These are phyloP conservation scores for Sminthurinus signatus DNA, from an alignment of 1,140 invertebrate species.

Conservation along the genomic window DNA sequence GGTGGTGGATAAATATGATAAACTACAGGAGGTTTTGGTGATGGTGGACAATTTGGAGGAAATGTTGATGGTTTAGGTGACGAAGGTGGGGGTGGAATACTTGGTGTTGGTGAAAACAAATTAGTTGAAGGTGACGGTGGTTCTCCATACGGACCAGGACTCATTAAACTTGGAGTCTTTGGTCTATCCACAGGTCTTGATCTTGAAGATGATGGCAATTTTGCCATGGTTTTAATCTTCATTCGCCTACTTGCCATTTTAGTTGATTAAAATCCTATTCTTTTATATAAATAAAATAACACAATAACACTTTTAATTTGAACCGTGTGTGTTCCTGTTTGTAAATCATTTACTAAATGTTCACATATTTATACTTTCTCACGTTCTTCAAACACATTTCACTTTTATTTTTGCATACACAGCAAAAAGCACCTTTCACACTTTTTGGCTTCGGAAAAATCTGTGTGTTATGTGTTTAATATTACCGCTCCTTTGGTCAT, in stretches of 20 bases:
- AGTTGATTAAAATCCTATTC: neutral
- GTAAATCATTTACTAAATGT: too few relatives aligned
- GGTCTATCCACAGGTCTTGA: neutral
- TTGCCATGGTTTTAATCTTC: conserved; percentile 33
- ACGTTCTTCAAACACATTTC: neutral
- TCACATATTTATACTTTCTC: neutral
- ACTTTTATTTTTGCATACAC: neutral
- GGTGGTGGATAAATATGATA: neutral
- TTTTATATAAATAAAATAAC: neutral
- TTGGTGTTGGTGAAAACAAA: neutral
- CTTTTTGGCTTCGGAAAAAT: too few relatives aligned
- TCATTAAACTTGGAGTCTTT: conserved; percentile 11
- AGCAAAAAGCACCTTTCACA: too few relatives aligned
- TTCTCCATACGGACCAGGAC: too few relatives aligned
- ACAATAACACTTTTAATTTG: too few relatives aligned
- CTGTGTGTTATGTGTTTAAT: too few relatives aligned
- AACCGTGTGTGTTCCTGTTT: too few relatives aligned
- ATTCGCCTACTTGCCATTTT: conserved; percentile 31
- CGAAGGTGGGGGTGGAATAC: neutral
- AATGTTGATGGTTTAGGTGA: too few relatives aligned
- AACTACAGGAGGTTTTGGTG: neutral
- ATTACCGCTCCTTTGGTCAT: too few relatives aligned
- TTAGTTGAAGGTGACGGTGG: neutral
- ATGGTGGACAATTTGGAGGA: neutral
- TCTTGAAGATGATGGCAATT: conserved; percentile 9